These are phyloP conservation scores for Crax fasciolata DNA, from an alignment of 2,797 vertebrate genomes.

Conservation along the genomic window DNA sequence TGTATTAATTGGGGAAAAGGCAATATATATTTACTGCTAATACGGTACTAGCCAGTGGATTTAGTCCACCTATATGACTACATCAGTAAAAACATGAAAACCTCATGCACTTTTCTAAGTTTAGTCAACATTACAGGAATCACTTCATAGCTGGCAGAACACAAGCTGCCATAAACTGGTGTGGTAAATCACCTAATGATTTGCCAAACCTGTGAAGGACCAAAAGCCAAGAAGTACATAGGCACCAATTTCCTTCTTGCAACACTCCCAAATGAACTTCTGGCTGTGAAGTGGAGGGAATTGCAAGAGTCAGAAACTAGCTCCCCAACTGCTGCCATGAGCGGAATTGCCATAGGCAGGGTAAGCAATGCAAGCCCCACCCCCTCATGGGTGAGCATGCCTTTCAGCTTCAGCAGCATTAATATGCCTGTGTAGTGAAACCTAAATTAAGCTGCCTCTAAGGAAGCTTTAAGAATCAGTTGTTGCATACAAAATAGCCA, in stretches of 20 bases:
- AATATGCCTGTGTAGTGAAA: not conserved
- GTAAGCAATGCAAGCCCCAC: not conserved
- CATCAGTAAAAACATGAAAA: not conserved
- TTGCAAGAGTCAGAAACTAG: not conserved
- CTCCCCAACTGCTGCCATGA: not conserved
- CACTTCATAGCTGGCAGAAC: not conserved
- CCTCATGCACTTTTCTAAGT: not conserved
- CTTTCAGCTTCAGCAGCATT: not conserved
- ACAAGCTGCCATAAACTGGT: not conserved
- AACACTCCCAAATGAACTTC: accelerated
- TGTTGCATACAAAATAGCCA: not conserved
- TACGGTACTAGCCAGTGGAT: not conserved
- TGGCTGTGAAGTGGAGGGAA: not conserved
- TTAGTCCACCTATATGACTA: not conserved
- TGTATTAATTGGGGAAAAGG: not conserved
- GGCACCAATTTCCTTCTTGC: not conserved
- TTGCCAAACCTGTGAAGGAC: not conserved
- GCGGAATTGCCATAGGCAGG: not conserved
- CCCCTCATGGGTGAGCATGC: not conserved
- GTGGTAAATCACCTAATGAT: not conserved
- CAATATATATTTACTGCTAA: not conserved
- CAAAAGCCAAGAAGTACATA: not conserved
- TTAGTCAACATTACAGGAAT: not conserved
- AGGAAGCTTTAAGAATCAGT: not conserved
- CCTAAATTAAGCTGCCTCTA: not conserved